Evolutionary conservation across 1,140 invertebrate species (phyloP), one percentile per base, ranked within the genome.

Genomic region (Caenorhabditis latens): DNA sequence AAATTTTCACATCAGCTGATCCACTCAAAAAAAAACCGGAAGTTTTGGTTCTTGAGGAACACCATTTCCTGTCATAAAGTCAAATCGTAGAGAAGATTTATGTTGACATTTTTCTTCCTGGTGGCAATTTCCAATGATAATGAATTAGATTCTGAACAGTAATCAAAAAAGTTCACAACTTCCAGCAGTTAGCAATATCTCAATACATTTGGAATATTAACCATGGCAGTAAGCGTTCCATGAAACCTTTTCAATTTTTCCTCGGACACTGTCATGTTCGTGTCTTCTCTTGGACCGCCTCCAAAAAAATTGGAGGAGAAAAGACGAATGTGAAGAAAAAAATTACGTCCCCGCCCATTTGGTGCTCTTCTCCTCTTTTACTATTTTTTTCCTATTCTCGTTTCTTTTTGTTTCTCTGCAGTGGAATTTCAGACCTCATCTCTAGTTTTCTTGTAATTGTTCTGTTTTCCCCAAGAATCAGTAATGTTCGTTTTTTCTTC

Each of bases 341-440:
- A 79, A 79, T 53, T 79, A 79, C 46, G 71, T 79, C 71, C 19
- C 71, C 71, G 71, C 71, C 71, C 71, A 50, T 42, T 63, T 63
- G 43, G 71, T 79, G 71, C 71, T 79, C 71, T 53, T 79, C 71
- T 50, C 46, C 40, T 50, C n/a, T 75, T 9, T 16, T 40, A 65
- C 63, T 65, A 13, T 65, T 65, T 46, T 19, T 71, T 2, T 71
- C 65, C 21, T 63, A 63, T 63, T 63, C 61, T 32, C 24, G 61
- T 24, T n/a, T 42, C 42, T 79, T 71, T 8, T 53, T 50, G 13
- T n/a, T 53, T 14, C 9, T 71, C 67, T 50, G 21, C 46, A 8
- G 24, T 79, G 46, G 71, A 53, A 50, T 79, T 79, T n/a, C 11
- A 79, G 71, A 40, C 21, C 55, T 58, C 55, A 58, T 58, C 55